Base-by-base conservation (phyloP, 2,113 vertebrate genomes). In the Alethe castanea region DNA sequence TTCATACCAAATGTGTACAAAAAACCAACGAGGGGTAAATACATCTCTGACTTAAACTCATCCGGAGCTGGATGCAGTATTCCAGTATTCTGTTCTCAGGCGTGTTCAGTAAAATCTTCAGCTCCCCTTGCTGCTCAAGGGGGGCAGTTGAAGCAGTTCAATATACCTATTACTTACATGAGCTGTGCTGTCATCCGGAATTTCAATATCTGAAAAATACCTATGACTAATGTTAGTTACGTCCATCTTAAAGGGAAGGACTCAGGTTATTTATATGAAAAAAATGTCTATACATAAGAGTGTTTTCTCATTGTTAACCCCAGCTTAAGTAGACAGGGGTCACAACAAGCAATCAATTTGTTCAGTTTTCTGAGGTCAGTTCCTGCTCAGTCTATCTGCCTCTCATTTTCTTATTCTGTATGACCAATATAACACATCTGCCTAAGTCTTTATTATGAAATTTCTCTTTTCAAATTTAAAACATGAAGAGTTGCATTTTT, bases 61-160 rank as follows among this genome's bases (percentile, higher is more conserved):
- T 9, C 2, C 0, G 1, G 9, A 61, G 2, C 6, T 72, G 11
- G 26, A 59, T 57, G 24, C 7, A 72, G 7, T 62, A 40, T 8
- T 53, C 28, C 33, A 66, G 3, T 48, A 84, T 47, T 57, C 23
- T 89, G 6, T 61, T 84, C 23, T 79, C 36, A 87, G 45, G 5
- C 59, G 9, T 81, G 12, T 53, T 95, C 14, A 36, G 57, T 35
- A 48, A 81, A 91, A 84, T 60, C n/a, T 79, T 88, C 61, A 44
- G 4, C 12, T 81, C 19, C 6, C 8, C 8, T 88, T 91, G 9
- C 53, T 91, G 12, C 19, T 74, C 36, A 45, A 31, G 50, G 9
- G 1, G n/a, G 14, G 40, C 14, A 40, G 12, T 60, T 29, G n/a
- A 31, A 86, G 13, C 6, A 67, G 28, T 9, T 56, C 22, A 74